Percentiles rank a stretch among this genome's conserved stretches.
phyloP scores from a whole-genome alignment of 2,113 vertebrate genomes.

The Myodes glareolus region DNA sequence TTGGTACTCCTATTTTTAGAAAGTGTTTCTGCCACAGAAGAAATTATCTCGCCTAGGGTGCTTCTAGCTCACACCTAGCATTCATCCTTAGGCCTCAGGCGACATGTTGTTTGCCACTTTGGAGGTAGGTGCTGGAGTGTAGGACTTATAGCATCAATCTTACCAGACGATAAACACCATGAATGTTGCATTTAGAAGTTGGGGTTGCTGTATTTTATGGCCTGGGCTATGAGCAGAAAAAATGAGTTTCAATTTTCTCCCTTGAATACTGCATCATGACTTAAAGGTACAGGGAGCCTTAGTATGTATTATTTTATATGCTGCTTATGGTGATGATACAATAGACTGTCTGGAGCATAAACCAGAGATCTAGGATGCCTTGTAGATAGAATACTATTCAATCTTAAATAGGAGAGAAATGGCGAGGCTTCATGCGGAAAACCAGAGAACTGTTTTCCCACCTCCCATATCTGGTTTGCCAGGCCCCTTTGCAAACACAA shows the following conservation, averaged over 20 bases:
- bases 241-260: conserved; percentile 45
- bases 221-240: not conserved
- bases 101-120: not conserved
- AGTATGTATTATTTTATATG: not conserved
- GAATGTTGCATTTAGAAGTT: not conserved
- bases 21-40: not conserved
- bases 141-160: not conserved
- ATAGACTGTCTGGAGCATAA: not conserved
- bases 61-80: not conserved
- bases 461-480: not conserved
- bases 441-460: not conserved
- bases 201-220: conserved; percentile 28
- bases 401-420: not conserved
- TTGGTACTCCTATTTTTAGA: conserved; percentile 37
- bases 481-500: not conserved
- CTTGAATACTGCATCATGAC: not conserved
- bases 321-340: not conserved
- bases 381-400: not conserved
- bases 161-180: conserved; percentile 30
- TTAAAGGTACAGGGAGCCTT: not conserved
- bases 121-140: not conserved
- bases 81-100: not conserved
- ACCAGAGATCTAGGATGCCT: not conserved
- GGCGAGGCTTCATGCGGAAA: not conserved
- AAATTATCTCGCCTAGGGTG: conserved; percentile 17